A percentile compares a stretch with the other conserved stretches of the same genome.
Evolutionary conservation across 2,797 vertebrate species (phyloP).

Genomic region (Tamandua tetradactyla): DNA sequence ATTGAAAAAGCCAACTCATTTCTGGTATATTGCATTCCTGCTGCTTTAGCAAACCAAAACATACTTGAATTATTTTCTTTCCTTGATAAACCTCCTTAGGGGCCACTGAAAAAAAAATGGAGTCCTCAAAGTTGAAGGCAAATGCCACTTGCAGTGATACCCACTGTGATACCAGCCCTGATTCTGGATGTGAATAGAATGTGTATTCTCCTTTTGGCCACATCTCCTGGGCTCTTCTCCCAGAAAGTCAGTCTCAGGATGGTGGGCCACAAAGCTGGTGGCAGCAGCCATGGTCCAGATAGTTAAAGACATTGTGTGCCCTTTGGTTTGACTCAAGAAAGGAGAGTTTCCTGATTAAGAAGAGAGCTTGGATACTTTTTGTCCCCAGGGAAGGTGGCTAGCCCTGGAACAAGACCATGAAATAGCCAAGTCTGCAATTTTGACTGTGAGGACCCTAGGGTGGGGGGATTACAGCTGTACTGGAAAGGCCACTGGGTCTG

Average conservation of each 20-base stretch:
- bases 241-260: neutral
- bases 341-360: neutral
- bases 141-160: neutral
- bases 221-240: neutral
- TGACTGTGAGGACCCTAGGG: neutral
- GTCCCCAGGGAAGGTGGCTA: neutral
- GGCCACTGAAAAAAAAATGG: neutral
- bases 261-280: neutral
- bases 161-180: neutral
- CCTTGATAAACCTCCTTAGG: neutral
- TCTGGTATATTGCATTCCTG: too few relatives aligned
- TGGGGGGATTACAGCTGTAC: neutral
- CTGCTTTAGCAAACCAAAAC: too few relatives aligned
- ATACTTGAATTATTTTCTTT: neutral
- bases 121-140: neutral
- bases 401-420: neutral
- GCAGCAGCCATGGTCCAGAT: neutral
- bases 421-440: accelerated
- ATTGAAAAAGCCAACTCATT: too few relatives aligned
- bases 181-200: neutral
- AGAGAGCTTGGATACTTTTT: neutral
- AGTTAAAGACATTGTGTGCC: neutral
- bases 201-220: neutral
- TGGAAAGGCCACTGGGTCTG: neutral
- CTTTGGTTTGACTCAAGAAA: neutral